phyloP scores from a whole-genome alignment of 2,113 vertebrate species.

The Phalacrocorax aristotelis region DNA sequence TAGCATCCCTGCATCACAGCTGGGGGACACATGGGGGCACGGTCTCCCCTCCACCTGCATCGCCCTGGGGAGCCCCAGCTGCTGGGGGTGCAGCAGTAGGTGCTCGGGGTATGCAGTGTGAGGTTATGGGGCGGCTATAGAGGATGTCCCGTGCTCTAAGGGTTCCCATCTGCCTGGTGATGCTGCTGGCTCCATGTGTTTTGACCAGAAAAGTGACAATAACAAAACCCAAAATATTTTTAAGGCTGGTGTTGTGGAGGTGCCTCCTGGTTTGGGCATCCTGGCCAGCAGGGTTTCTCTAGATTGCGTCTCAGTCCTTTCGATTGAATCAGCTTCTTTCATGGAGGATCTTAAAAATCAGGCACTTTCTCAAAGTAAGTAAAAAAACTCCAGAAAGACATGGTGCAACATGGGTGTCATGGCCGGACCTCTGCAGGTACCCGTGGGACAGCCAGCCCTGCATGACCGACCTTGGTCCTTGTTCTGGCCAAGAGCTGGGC shows the following conservation, averaged over 20 bases:
- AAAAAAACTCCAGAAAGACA: background rate
- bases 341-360: background rate
- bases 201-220: background rate
- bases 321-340: background rate
- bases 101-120: fast-evolving
- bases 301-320: background rate
- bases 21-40: no score
- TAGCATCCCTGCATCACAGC: fast-evolving
- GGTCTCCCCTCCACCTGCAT: background rate
- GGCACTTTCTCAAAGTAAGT: background rate
- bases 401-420: background rate
- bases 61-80: background rate
- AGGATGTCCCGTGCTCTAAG: fast-evolving
- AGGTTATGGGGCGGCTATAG: fast-evolving
- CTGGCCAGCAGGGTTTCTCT: background rate
- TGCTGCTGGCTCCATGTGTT: background rate
- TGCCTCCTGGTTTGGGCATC: background rate
- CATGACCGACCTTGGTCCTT: fast-evolving
- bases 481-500: background rate
- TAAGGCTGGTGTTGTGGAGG: background rate
- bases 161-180: background rate
- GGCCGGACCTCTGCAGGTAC: background rate
- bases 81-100: background rate
- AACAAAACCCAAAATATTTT: background rate
- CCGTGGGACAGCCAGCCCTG: background rate